Evolutionary conservation across 2,888 invertebrate genomes (phyloP).

Genomic region (Amiota mariae): DNA sequence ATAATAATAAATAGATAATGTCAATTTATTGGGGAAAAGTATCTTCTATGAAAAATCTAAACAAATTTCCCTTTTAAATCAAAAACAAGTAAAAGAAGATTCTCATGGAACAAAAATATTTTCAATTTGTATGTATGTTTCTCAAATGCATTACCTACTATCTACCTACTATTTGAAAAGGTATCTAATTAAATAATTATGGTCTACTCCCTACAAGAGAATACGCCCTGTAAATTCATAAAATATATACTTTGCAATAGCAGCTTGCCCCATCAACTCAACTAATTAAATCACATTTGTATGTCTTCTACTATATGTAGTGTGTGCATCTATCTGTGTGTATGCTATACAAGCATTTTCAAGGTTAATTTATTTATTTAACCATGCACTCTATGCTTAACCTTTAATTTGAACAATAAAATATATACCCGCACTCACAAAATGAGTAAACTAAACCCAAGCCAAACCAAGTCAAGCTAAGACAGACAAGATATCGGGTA

Average conservation of each 20-base stretch:
- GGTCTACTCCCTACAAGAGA: neutral
- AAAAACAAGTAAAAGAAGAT: too few relatives aligned
- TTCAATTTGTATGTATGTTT: too few relatives aligned
- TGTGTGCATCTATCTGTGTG: neutral
- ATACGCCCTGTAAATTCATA: constrained; percentile 9
- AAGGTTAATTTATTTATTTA: constrained; percentile 31
- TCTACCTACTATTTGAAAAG: too few relatives aligned
- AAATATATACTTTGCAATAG: constrained; percentile 2
- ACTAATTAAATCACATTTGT: constrained; percentile 28
- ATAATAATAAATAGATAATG: too few relatives aligned
- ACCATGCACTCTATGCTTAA: constrained; percentile 27
- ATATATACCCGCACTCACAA: constrained; percentile 7
- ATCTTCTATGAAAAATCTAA: too few relatives aligned
- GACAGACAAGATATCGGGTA: constrained; percentile 8
- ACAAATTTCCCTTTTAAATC: too few relatives aligned
- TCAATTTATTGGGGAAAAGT: too few relatives aligned
- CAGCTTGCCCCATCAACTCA: constrained; percentile 1
- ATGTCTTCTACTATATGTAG: neutral
- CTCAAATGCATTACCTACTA: too few relatives aligned
- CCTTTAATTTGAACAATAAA: constrained; percentile 31
- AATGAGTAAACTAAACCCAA: too few relatives aligned
- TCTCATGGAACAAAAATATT: too few relatives aligned
- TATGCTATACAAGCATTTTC: constrained; percentile 15
- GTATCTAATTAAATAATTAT: constrained; percentile 4
- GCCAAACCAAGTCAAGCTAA: too few relatives aligned